Conservation (phyloP, 2,113 vertebrate species). For the Lampris megalopsis region DNA sequence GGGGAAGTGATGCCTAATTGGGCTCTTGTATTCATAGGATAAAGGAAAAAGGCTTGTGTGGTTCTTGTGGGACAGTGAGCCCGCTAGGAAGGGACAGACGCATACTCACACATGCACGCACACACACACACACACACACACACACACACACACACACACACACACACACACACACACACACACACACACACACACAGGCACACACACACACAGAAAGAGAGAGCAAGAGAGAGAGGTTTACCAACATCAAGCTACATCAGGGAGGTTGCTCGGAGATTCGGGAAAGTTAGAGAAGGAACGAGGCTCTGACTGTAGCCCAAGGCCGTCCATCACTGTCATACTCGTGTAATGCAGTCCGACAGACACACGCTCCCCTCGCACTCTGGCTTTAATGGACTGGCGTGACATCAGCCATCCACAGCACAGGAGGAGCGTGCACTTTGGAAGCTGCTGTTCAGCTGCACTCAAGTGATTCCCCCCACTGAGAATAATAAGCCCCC, state of each 20-base stretch:
- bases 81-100: not conserved
- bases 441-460: slow-evolving; percentile 42
- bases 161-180: not conserved
- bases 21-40: slow-evolving; percentile 19
- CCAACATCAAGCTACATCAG: slow-evolving; percentile 33
- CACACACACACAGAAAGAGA: not conserved
- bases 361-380: slow-evolving; percentile 61
- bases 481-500: no score
- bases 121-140: no score
- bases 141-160: no score
- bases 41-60: not conserved
- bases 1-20: not conserved
- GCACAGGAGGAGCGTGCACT: slow-evolving; percentile 40
- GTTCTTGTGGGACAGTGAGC: not conserved
- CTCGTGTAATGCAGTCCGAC: slow-evolving; percentile 62
- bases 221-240: not conserved
- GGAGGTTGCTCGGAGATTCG: slow-evolving; percentile 12
- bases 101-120: no score
- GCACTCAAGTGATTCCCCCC: slow-evolving; percentile 11
- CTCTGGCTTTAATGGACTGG: slow-evolving; percentile 63
- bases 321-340: slow-evolving; percentile 64
- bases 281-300: slow-evolving; percentile 22
- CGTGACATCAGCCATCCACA: slow-evolving; percentile 57
- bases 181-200: no score
- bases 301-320: slow-evolving; percentile 48